A percentile compares a stretch with the other conserved stretches of the same genome.
These are phyloP conservation scores for Theristicus caerulescens DNA, from an alignment of 2,113 vertebrate genomes.

Conservation along the genomic window DNA sequence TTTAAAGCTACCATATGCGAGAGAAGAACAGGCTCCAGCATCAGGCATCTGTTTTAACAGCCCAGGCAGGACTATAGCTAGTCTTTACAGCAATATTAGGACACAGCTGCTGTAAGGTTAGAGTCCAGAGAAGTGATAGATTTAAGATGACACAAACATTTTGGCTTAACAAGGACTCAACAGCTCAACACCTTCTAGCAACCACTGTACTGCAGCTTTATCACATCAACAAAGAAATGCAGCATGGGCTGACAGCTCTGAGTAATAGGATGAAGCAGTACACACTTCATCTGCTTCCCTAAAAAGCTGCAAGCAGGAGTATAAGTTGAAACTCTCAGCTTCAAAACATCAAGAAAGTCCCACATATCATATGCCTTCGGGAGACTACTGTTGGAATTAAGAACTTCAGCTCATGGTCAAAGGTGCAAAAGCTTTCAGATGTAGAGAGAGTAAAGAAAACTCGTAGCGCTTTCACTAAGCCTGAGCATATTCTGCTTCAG, in stretches of 20 bases:
- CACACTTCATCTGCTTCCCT: not conserved
- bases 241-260: not conserved
- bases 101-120: not conserved
- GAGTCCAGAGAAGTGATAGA: not conserved
- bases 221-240: not conserved
- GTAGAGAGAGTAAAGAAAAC: not conserved
- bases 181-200: not conserved
- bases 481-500: not conserved
- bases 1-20: not conserved
- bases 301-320: not conserved
- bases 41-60: not conserved
- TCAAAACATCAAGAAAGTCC: not conserved
- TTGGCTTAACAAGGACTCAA: not conserved
- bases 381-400: not conserved
- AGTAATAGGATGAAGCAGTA: not conserved
- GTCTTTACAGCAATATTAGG: not conserved
- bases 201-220: not conserved
- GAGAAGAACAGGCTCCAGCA: not conserved
- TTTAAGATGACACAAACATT: not conserved
- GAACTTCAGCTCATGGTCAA: not conserved
- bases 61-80: not conserved
- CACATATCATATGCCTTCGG: not conserved
- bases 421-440: not conserved
- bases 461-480: not conserved
- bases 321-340: not conserved